Conservation (phyloP, 2,797 vertebrate species). For the Salarias fasciatus region DNA sequence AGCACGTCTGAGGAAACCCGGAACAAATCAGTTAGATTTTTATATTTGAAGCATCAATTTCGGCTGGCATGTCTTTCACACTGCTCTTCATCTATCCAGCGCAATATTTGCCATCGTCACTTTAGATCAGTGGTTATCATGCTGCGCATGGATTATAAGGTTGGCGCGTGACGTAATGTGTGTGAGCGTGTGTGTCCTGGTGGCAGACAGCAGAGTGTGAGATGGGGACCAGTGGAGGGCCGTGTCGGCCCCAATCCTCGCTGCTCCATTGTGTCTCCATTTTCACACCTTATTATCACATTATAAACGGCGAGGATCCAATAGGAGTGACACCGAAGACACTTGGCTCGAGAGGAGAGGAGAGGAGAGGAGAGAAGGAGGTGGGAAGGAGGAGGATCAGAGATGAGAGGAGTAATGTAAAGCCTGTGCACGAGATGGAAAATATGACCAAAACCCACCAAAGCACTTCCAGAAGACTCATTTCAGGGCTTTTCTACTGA, state of each 20-base stretch:
- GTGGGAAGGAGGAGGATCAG: constrained; percentile 11
- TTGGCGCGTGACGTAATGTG: constrained; percentile 38
- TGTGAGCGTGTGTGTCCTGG: constrained; percentile 54
- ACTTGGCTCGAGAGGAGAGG: constrained; percentile 38
- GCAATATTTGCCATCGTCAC: too few species aligned
- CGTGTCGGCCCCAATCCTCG: constrained; percentile 75
- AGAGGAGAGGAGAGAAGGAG: constrained; percentile 20
- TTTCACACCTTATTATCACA: constrained; percentile 90
- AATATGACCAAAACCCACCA: too few species aligned
- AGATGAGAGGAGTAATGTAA: constrained; percentile 13
- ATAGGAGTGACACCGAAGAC: constrained; percentile 78
- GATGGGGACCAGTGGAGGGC: constrained; percentile 67
- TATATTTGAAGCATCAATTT: too few species aligned
- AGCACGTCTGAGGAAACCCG: constrained; percentile 86
- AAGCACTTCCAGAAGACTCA: too few species aligned
- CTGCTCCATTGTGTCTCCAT: constrained; percentile 83
- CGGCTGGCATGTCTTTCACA: too few species aligned
- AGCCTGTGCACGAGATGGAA: not conserved
- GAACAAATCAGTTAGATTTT: too few species aligned
- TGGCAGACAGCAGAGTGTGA: constrained; percentile 49
- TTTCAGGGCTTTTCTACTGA: too few species aligned
- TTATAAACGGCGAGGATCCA: constrained; percentile 82
- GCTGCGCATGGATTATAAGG: constrained; percentile 11
- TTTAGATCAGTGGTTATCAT: too few species aligned
- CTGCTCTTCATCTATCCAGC: too few species aligned